Evolutionary conservation across 1,140 invertebrate genomes (phyloP), one percentile per base, ranked within the genome.

Genomic region (Euura lappo): DNA sequence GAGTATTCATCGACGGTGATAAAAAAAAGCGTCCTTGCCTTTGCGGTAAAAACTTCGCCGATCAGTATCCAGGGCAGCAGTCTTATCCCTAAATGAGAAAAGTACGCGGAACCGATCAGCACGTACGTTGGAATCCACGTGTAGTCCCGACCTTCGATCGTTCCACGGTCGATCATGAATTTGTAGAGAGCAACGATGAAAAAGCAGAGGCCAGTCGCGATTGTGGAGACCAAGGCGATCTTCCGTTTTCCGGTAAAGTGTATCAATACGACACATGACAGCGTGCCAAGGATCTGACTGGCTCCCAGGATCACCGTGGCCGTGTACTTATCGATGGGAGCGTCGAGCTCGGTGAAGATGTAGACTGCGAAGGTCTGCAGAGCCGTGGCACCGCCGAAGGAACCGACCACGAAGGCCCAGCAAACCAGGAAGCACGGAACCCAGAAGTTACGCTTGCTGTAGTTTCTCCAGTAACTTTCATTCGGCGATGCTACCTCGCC

Each of bases 61-160:
- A 93, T 92, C 2, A 95, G 86, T 65, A 95, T 90, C 94, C 94
- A 95, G 6, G 94, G 93, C 3, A 95, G 79, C 45, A 93, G 83
- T 68, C 93, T 85, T 13, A 95, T 93, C 0, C 93, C 92, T 2
- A 91, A 83, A 75, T 94, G 93, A 0, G 92, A 90, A 11, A 93
- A 85, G 74, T 94, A 92, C 2, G 93, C 93, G 1, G 91, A 85
- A 2, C 88, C 78, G 67, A 94, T 89, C 28, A 95, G 82, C 0
- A 94, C 86, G 0, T 89, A 89, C 4, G 91, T 88, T 0, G 94
- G 93, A 4, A 94, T 80, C 93, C 93, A 95, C 0, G 89, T 89
- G 73, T 91, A 89, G 2, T 84, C 81, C 67, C 89, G 47, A 0
- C 74, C 74, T 28, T 83, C 71, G 0, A 86, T 11, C 2, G 51